A percentile compares a stretch with the other conserved stretches of the same genome.
Conservation (phyloP, 2,888 invertebrate genomes). For the Mythimna loreyi region DNA sequence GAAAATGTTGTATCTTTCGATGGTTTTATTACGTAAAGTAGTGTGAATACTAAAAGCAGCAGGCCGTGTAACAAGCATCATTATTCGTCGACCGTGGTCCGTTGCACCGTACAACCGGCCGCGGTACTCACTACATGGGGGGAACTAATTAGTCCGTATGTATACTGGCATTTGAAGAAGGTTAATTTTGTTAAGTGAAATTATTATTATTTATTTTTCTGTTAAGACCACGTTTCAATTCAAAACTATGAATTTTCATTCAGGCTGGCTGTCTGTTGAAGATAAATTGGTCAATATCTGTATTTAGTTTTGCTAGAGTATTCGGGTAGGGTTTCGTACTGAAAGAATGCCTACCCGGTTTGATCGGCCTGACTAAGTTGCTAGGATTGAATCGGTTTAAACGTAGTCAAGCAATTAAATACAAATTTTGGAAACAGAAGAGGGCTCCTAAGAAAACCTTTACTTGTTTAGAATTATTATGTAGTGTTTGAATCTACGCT, state of each 20-base stretch:
- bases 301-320: background rate
- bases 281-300: background rate
- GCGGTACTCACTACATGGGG: slow-evolving; percentile 20
- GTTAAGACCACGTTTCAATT: background rate
- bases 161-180: slow-evolving; percentile 15
- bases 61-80: slow-evolving; percentile 79
- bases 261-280: background rate
- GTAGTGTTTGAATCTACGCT: background rate
- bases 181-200: slow-evolving; percentile 5
- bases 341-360: background rate
- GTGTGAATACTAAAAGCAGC: slow-evolving; percentile 76
- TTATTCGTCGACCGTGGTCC: slow-evolving; percentile 71
- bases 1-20: background rate
- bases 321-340: background rate
- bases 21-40: slow-evolving; percentile 79
- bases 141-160: slow-evolving; percentile 35
- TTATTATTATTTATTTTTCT: slow-evolving; percentile 1
- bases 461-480: background rate
- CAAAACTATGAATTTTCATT: background rate
- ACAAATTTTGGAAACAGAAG: background rate
- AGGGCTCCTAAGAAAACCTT: background rate
- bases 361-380: background rate
- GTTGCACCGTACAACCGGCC: slow-evolving; percentile 32
- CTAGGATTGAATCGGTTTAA: background rate
- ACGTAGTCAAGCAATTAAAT: background rate